Conservation (phyloP, 2,113 vertebrate genomes). For the Scomber japonicus region DNA sequence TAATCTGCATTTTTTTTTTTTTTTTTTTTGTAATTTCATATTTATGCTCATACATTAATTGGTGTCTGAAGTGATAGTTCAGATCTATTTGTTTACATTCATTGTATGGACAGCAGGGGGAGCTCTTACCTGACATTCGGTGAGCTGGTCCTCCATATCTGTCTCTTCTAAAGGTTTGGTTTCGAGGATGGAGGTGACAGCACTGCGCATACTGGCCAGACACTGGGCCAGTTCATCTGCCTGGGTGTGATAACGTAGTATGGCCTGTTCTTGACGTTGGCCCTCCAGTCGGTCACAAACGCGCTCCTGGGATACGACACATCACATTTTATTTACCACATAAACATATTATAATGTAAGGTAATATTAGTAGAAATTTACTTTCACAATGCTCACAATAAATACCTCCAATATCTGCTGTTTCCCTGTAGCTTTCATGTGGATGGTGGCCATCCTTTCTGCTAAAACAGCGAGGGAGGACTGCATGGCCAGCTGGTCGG, state of each 20-base stretch:
- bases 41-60: background rate
- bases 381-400: background rate
- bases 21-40: background rate
- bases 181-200: slow-evolving; percentile 81
- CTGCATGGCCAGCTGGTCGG: slow-evolving; percentile 92
- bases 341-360: accelerated
- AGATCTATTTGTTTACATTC: background rate
- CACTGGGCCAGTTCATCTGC: slow-evolving; percentile 92
- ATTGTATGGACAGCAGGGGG: slow-evolving; percentile 46
- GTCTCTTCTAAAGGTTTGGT: slow-evolving; percentile 82
- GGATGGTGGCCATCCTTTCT: slow-evolving; percentile 96
- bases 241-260: slow-evolving; percentile 88
- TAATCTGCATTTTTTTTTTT: background rate
- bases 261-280: slow-evolving; percentile 91
- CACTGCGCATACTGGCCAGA: slow-evolving; percentile 86
- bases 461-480: slow-evolving; percentile 94
- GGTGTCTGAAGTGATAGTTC: background rate
- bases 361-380: background rate
- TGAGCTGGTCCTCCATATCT: slow-evolving; percentile 92
- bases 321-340: slow-evolving; percentile 1
- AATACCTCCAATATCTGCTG: slow-evolving; percentile 94
- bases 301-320: slow-evolving; percentile 86
- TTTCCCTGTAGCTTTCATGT: slow-evolving; percentile 95
- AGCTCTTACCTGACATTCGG: slow-evolving; percentile 91
- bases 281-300: slow-evolving; percentile 92